Percentiles rank a stretch among this genome's conserved stretches.
These are phyloP conservation scores for Arrhopalites spinosus DNA, from an alignment of 2,888 invertebrate species.

Conservation along the genomic window DNA sequence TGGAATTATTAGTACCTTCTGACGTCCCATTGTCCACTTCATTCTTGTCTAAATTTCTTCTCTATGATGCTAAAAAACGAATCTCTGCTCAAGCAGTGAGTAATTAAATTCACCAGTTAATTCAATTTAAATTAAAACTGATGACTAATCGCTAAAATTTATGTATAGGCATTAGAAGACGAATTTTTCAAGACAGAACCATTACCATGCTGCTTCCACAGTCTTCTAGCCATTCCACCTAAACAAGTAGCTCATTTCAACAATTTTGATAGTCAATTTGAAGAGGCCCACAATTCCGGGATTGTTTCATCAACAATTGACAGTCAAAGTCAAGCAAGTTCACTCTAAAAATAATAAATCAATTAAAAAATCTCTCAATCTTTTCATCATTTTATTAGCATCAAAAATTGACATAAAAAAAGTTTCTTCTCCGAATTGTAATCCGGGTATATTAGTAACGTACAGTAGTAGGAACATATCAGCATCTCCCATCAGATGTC, in stretches of 20 bases:
- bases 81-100: conserved; percentile 66
- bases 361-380: neutral
- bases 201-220: conserved; percentile 67
- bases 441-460: neutral
- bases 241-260: conserved; percentile 37
- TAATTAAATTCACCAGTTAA: neutral
- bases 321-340: conserved; percentile 8
- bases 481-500: neutral
- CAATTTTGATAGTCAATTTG: conserved; percentile 23
- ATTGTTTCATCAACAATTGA: conserved; percentile 4
- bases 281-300: conserved; percentile 2
- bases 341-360: neutral
- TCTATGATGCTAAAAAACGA: conserved; percentile 79
- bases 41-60: conserved; percentile 76
- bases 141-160: conserved; percentile 31
- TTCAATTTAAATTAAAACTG: neutral
- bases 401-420: neutral
- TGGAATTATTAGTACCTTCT: conserved; percentile 79
- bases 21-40: conserved; percentile 73
- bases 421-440: neutral
- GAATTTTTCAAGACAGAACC: conserved; percentile 74
- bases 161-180: conserved; percentile 71
- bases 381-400: neutral
- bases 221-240: conserved; percentile 65
- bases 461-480: neutral